Conservation (phyloP, 2,888 invertebrate species). For the Catocala nupta region DNA sequence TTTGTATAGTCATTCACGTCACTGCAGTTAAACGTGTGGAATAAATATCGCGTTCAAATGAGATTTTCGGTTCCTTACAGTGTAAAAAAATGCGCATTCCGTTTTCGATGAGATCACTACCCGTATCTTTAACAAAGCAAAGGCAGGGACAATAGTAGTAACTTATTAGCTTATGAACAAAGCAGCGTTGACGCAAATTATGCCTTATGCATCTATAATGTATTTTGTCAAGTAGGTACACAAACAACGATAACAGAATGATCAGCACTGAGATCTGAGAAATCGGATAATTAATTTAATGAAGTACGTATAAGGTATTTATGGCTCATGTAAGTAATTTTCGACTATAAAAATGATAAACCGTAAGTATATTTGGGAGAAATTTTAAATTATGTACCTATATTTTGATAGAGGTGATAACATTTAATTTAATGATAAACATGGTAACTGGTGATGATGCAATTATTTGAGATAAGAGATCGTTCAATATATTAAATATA, state of each 20-base stretch:
- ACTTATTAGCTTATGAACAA: conserved; percentile 43
- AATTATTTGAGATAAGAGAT: conserved; percentile 1
- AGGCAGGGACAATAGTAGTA: conserved; percentile 32
- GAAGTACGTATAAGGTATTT: conserved; percentile 18
- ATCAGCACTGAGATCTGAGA: conserved; percentile 7
- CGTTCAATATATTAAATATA: not conserved
- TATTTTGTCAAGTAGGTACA: conserved; percentile 7
- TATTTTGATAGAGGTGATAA: conserved; percentile 23
- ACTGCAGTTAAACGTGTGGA: conserved; percentile 22
- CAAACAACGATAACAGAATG: conserved; percentile 12
- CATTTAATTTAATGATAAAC: conserved; percentile 19
- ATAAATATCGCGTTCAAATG: conserved; percentile 12
- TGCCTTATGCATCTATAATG: conserved; percentile 26
- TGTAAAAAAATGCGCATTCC: conserved; percentile 9
- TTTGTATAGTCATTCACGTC: conserved; percentile 32
- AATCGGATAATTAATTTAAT: conserved; percentile 30
- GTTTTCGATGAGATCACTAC: conserved; percentile 17
- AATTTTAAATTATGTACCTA: conserved; percentile 22
- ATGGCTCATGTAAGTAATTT: conserved; percentile 30
- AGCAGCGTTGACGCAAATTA: conserved; percentile 50
- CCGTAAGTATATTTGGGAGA: conserved; percentile 3
- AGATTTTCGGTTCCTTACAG: conserved; percentile 9
- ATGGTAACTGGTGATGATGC: conserved; percentile 8
- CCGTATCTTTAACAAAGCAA: conserved; percentile 35
- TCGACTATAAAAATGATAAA: conserved; percentile 37